These are phyloP conservation scores for Phania funesta DNA, from an alignment of 2,888 invertebrate genomes.

Conservation along the genomic window DNA sequence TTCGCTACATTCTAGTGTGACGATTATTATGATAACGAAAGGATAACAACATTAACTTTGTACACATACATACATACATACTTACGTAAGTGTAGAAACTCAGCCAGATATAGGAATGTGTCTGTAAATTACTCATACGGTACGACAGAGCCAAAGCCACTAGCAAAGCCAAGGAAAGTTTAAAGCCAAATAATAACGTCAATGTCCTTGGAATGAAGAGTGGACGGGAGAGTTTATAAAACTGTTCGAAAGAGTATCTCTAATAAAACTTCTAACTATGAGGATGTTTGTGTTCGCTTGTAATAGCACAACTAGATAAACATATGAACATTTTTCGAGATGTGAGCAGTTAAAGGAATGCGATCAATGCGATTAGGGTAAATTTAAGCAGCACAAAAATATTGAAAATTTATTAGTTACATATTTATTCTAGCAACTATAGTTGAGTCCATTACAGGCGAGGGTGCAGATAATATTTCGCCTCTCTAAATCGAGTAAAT, in stretches of 20 bases:
- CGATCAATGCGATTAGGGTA: neutral
- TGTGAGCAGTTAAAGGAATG: neutral
- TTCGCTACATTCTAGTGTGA: conserved; percentile 27
- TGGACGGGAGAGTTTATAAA: neutral
- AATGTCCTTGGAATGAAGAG: conserved; percentile 38
- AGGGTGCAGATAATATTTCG: no score
- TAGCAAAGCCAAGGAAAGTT: conserved; percentile 45
- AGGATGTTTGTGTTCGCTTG: neutral
- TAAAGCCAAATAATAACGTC: conserved; percentile 54
- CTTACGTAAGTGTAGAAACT: neutral
- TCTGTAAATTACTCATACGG: conserved; percentile 2
- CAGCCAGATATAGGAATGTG: conserved; percentile 4
- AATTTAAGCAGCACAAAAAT: no score
- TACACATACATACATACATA: neutral
- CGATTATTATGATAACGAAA: conserved; percentile 52
- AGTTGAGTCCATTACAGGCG: no score
- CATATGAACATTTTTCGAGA: neutral
- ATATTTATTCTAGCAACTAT: no score
- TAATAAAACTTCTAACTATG: conserved; percentile 27
- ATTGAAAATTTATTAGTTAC: no score
- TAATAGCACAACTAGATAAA: neutral
- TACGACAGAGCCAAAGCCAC: conserved; percentile 49
- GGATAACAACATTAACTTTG: conserved; percentile 31
- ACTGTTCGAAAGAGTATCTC: neutral
- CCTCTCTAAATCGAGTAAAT: no score